Conservation (phyloP, 2,797 vertebrate genomes). For the Coregonus ussuriensis region DNA sequence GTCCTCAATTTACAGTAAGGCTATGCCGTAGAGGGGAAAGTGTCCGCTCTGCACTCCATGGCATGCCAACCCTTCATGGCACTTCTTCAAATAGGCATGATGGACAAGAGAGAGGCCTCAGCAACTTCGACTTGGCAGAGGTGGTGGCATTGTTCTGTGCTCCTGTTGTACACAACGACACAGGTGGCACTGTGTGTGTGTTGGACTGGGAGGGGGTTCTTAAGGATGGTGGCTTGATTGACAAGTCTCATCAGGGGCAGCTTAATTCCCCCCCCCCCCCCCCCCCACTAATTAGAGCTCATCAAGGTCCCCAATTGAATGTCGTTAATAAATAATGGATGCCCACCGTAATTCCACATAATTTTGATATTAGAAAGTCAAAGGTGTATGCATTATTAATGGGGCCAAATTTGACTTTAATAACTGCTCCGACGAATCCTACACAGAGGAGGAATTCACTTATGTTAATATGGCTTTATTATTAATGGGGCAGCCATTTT, state of each 20-base stretch:
- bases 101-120: too few relatives aligned
- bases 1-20: too few relatives aligned
- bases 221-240: slow-evolving; percentile 75
- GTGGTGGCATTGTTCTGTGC: too few relatives aligned
- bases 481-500: slow-evolving; percentile 81
- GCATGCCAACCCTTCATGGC: too few relatives aligned
- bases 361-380: slow-evolving; percentile 87
- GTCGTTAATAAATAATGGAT: slow-evolving; percentile 86
- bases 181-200: slow-evolving; percentile 3
- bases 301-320: slow-evolving; percentile 81
- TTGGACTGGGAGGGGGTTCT: slow-evolving; percentile 64
- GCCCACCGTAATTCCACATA: slow-evolving; percentile 82
- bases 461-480: slow-evolving; percentile 85
- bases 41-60: too few relatives aligned
- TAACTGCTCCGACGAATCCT: slow-evolving; percentile 81
- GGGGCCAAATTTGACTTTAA: slow-evolving; percentile 86
- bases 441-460: slow-evolving; percentile 81
- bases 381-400: slow-evolving; percentile 87
- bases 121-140: too few relatives aligned
- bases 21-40: too few relatives aligned
- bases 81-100: too few relatives aligned
- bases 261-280: slow-evolving; percentile 67
- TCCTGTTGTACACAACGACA: too few relatives aligned
- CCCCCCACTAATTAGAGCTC: slow-evolving; percentile 79
- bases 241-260: slow-evolving; percentile 80